These are phyloP conservation scores for Hephaestus fuliginosus DNA, from an alignment of 2,797 vertebrate species.

Conservation along the genomic window DNA sequence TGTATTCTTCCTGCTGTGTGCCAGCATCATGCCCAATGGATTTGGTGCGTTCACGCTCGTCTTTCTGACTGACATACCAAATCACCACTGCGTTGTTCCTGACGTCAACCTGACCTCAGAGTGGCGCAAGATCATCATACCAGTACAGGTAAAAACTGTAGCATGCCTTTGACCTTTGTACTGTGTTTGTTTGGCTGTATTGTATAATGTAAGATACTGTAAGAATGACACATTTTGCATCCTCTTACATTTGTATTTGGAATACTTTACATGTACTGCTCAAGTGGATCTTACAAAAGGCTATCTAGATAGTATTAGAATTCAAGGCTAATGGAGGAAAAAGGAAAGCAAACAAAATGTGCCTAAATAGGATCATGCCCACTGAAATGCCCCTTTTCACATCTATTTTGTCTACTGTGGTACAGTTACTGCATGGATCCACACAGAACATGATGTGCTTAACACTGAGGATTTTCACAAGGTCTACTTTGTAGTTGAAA, in stretches of 20 bases:
- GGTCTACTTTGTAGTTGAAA: too few species aligned
- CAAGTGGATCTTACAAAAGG: background rate
- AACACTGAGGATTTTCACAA: too few species aligned
- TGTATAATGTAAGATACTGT: background rate
- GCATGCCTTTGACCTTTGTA: background rate
- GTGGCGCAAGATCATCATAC: slow-evolving; percentile 86
- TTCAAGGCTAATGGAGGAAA: too few species aligned
- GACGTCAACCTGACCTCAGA: slow-evolving; percentile 85
- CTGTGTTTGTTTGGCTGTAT: background rate
- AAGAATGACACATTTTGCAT: too few species aligned
- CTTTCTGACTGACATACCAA: slow-evolving; percentile 85
- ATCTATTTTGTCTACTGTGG: background rate
- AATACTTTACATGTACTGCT: background rate
- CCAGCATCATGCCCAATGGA: slow-evolving; percentile 89
- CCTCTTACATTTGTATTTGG: background rate
- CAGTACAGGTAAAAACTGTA: slow-evolving; percentile 59
- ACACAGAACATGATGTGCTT: too few species aligned
- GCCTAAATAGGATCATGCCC: background rate
- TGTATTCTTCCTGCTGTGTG: slow-evolving; percentile 89
- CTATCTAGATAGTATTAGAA: background rate
- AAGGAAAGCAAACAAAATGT: background rate
- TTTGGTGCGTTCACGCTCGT: slow-evolving; percentile 84
- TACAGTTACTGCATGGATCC: too few species aligned
- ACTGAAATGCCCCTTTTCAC: background rate
- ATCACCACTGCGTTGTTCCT: slow-evolving; percentile 85